Evolutionary conservation across 2,113 vertebrate species (phyloP), one percentile per base, ranked within the genome.

Genomic region (Pipa parva): DNA sequence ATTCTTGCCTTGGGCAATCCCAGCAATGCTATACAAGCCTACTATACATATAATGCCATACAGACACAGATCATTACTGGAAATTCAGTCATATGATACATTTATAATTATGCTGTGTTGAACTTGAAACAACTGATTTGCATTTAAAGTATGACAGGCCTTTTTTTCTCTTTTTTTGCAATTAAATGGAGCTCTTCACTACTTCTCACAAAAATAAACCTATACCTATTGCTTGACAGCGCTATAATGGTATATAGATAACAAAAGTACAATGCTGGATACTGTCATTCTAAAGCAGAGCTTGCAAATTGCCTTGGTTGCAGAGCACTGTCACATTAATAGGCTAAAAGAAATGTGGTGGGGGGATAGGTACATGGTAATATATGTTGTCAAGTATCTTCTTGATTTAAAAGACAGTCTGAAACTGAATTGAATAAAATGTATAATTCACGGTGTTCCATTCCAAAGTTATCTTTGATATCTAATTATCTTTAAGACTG

Each of bases 281-380:
- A 3, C n/a, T 61, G 59, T 48, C 42, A 61, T 48, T 39, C 26
- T 48, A 17, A 18, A 48, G 26, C 3, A 28, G 26, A 21, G 29
- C n/a, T 17, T 25, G 24, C 21, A 61, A 25, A 61, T 48, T 61
- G 26, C 25, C 42, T 48, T 48, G 22, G 10, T 27, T 29, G n/a
- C 15, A 56, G 52, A 56, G 7, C 15, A 10, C 57, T 11, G 24
- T 36, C 20, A 7, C n/a, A 60, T 60, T 45, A 46, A 60, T 60
- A 24, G 37, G 13, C 28, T 21, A 18, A 29, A 9, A 8, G n/a
- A 33, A 21, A 7, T 15, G 31, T 22, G 18, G 12, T 28, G 25
- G 26, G 7, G 9, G 26, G 3, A 18, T 4, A 58, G 28, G 3
- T 22, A 8, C 2, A 8, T 49, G 4, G n/a, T n/a, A n/a, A n/a